A percentile compares a stretch with the other conserved stretches of the same genome.
Evolutionary conservation across 2,797 vertebrate genomes (phyloP).

Genomic region (Periophthalmus magnuspinnatus): DNA sequence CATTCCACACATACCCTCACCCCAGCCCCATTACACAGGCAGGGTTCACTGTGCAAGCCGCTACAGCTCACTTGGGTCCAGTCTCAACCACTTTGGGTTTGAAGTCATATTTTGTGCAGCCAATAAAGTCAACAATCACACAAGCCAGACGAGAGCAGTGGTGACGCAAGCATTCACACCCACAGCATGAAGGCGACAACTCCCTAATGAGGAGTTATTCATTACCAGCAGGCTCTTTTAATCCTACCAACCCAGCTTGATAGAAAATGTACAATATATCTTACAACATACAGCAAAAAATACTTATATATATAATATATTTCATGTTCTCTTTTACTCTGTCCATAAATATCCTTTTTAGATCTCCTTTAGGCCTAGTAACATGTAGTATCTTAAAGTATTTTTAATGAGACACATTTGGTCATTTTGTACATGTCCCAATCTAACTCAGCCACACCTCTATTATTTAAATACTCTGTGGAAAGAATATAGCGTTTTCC

Average conservation of each 20-base stretch:
- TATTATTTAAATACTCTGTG: too few relatives aligned
- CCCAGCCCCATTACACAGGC: conserved; percentile 23
- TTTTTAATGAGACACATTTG: too few relatives aligned
- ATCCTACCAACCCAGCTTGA: not conserved
- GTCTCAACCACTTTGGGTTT: conserved; percentile 9
- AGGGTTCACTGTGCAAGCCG: conserved; percentile 11
- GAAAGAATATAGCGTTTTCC: not conserved
- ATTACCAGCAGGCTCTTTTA: conserved; percentile 26
- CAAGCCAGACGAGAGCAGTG: conserved; percentile 25
- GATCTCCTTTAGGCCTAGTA: too few relatives aligned
- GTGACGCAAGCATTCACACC: conserved; percentile 50
- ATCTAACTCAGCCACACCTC: too few relatives aligned
- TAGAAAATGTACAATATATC: not conserved
- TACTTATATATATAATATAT: too few relatives aligned
- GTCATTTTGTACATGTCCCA: too few relatives aligned
- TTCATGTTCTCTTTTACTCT: too few relatives aligned
- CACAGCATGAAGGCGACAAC: conserved; percentile 50
- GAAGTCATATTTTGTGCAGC: conserved; percentile 5
- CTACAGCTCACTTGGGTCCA: conserved; percentile 25
- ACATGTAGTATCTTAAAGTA: too few relatives aligned
- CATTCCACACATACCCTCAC: conserved; percentile 50
- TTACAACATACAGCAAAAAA: not conserved
- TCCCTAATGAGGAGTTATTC: conserved; percentile 20
- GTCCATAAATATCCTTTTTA: too few relatives aligned
- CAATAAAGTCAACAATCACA: conserved; percentile 10